phyloP scores from a whole-genome alignment of 92 coral and sea anemone genomes.

The Phenganax stokvisi region DNA sequence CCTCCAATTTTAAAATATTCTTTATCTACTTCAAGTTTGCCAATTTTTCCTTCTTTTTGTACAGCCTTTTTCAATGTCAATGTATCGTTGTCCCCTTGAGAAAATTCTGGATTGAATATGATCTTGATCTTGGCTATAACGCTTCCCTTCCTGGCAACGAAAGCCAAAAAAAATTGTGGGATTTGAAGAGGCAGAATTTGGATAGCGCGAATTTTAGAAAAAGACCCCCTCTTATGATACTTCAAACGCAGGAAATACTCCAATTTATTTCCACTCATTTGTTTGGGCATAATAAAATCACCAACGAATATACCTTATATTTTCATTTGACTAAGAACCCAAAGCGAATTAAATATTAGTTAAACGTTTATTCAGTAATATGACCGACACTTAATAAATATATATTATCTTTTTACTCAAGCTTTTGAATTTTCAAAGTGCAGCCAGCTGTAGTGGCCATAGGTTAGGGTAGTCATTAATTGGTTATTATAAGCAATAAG shows the following conservation, averaged over 20 bases:
- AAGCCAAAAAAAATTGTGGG: background rate
- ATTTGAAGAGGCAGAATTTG: background rate
- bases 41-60: conserved; percentile 18
- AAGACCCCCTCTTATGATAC: background rate
- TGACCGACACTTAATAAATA: too few relatives aligned
- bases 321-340: too few relatives aligned
- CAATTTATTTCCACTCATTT: too few relatives aligned
- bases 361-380: too few relatives aligned
- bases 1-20: conserved; percentile 2
- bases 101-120: conserved; percentile 20
- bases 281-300: too few relatives aligned
- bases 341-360: too few relatives aligned
- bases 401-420: too few relatives aligned
- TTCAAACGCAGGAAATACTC: background rate
- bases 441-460: too few relatives aligned
- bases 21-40: conserved; percentile 28
- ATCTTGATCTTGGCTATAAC: conserved; percentile 16
- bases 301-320: too few relatives aligned
- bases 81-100: conserved; percentile 4
- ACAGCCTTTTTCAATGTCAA: background rate
- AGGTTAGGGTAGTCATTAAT: too few relatives aligned
- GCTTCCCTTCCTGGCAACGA: conserved; percentile 31
- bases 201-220: background rate
- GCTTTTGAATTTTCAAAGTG: too few relatives aligned
- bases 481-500: background rate